These are phyloP conservation scores for Rhegmatorhina hoffmannsi DNA, from an alignment of 2,113 vertebrate genomes.

Conservation along the genomic window DNA sequence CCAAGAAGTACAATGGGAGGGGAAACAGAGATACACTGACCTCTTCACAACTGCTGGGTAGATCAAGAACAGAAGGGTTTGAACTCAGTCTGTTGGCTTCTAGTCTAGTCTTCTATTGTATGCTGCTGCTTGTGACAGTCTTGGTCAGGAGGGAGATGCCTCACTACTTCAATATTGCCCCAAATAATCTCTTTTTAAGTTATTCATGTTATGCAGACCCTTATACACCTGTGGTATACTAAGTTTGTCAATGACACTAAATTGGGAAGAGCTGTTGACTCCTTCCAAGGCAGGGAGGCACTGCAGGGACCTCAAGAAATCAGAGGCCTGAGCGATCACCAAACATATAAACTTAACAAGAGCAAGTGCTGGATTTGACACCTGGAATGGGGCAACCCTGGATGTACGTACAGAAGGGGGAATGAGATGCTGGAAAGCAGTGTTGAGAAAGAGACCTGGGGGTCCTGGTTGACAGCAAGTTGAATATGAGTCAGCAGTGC, in stretches of 20 bases:
- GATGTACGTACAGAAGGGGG: neutral
- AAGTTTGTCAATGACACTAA: neutral
- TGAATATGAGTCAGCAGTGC: neutral
- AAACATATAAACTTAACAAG: fast-evolving
- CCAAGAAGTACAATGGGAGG: neutral
- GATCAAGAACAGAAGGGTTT: neutral
- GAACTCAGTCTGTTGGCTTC: neutral
- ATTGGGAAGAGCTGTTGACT: neutral
- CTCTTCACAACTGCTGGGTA: neutral
- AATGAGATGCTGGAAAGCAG: neutral
- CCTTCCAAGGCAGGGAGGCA: neutral
- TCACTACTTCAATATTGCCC: neutral
- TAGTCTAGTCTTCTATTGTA: neutral
- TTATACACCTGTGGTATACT: neutral
- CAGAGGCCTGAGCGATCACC: neutral
- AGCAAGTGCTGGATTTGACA: neutral
- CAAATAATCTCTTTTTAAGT: neutral
- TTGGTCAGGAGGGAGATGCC: neutral
- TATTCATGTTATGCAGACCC: neutral
- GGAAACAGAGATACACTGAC: neutral
- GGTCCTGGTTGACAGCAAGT: fast-evolving
- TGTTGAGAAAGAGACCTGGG: fast-evolving
- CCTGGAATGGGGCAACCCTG: neutral
- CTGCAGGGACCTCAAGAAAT: neutral
- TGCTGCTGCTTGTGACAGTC: neutral